Evolutionary conservation across 1,140 invertebrate species (phyloP).

Genomic region (Aphis gossypii): DNA sequence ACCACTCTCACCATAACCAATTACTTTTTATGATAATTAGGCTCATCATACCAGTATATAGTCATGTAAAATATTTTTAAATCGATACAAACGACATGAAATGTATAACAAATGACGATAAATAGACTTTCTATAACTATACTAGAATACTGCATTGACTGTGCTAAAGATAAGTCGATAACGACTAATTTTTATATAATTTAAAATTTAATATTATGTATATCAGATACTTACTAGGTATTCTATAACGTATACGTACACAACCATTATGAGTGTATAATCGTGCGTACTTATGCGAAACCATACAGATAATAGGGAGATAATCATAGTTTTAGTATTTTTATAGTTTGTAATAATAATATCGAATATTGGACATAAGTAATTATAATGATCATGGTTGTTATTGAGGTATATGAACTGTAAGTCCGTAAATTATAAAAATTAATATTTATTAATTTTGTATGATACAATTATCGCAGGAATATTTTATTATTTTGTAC

Average conservation of each 20-base stretch:
- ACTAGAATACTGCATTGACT: neutral
- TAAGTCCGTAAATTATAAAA: neutral
- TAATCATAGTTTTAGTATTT: neutral
- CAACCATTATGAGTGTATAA: neutral
- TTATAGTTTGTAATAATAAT: neutral
- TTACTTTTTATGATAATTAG: no score
- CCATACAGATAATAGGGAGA: neutral
- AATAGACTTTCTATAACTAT: no score
- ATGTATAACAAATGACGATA: no score
- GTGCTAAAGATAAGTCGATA: no score
- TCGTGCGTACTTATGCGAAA: neutral
- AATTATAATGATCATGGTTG: neutral
- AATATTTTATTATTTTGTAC: neutral
- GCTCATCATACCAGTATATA: no score
- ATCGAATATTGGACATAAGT: neutral
- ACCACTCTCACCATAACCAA: no score
- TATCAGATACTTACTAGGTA: neutral
- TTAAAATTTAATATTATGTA: neutral
- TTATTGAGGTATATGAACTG: neutral
- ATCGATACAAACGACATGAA: no score
- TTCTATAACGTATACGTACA: neutral
- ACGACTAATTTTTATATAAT: neutral
- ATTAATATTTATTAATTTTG: neutral
- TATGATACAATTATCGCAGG: no score
- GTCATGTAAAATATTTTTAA: no score